Conservation (phyloP, 2,797 vertebrate species). For the Enteromius afrohamiltoni region DNA sequence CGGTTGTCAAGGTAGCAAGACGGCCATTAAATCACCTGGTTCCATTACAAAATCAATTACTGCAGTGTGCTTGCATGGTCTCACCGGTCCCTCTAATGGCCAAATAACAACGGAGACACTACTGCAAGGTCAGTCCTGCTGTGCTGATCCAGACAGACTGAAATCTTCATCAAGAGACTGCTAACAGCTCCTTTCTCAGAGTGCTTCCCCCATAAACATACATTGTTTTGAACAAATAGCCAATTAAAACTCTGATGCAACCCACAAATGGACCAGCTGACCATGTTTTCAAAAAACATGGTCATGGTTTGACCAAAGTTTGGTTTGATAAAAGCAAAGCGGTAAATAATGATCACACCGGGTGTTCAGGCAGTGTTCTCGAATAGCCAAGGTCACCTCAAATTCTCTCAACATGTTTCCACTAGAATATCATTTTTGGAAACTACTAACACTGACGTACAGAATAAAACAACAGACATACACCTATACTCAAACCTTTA, state of each 20-base stretch:
- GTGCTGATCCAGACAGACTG: conserved; percentile 42
- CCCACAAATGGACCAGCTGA: neutral
- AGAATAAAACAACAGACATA: neutral
- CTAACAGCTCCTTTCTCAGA: conserved; percentile 24
- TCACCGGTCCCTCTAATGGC: conserved; percentile 78
- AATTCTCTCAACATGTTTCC: neutral
- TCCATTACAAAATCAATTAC: conserved; percentile 98
- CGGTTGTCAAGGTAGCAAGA: conserved; percentile 84
- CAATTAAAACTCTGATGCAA: neutral
- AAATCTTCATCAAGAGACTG: conserved; percentile 29
- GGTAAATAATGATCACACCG: neutral
- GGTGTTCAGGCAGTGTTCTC: neutral
- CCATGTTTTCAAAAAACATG: neutral
- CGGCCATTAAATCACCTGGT: conserved; percentile 91
- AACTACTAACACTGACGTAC: neutral
- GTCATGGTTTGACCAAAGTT: neutral
- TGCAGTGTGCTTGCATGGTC: conserved; percentile 81
- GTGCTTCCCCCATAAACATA: conserved; percentile 11
- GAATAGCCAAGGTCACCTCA: neutral
- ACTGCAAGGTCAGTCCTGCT: conserved; percentile 78
- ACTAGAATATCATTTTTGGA: neutral
- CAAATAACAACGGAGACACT: conserved; percentile 80
- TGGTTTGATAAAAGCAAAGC: neutral
- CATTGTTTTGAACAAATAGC: neutral
- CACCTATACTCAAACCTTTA: neutral